phyloP scores from a whole-genome alignment of 2,113 vertebrate genomes.

The Ptychochromis oligacanthus region DNA sequence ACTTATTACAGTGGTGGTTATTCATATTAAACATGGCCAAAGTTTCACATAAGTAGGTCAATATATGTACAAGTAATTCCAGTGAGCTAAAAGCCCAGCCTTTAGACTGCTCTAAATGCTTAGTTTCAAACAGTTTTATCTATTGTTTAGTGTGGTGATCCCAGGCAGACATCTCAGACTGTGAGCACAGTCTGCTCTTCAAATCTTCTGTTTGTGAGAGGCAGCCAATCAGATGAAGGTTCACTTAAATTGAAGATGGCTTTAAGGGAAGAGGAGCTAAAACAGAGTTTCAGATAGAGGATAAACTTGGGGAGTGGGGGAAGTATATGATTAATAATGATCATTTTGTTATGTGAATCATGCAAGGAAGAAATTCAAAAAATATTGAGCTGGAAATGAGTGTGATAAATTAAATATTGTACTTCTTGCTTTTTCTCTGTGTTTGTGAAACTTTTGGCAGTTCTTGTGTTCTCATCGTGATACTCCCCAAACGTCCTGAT shows the following conservation, averaged over 20 bases:
- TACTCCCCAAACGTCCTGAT: background rate
- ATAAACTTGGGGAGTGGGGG: background rate
- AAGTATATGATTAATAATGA: background rate
- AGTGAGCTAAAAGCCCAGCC: background rate
- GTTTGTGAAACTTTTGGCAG: background rate
- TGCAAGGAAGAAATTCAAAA: background rate
- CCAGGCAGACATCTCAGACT: too few species aligned
- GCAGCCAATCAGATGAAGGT: background rate
- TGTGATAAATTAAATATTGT: background rate
- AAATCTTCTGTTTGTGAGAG: background rate
- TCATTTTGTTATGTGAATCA: background rate
- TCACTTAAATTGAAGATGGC: background rate
- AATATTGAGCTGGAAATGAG: background rate
- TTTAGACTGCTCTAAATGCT: background rate
- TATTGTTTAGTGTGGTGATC: background rate
- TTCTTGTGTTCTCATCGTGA: background rate
- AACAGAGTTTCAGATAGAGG: fast-evolving
- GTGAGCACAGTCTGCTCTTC: background rate
- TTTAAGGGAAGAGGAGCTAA: background rate
- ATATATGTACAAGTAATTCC: background rate
- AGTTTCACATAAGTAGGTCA: too few species aligned
- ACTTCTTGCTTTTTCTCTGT: background rate
- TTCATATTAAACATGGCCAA: background rate
- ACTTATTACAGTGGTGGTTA: background rate
- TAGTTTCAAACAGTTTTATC: background rate